These are phyloP conservation scores for Zaprionus davidi DNA, from an alignment of 1,140 invertebrate genomes.

Conservation along the genomic window DNA sequence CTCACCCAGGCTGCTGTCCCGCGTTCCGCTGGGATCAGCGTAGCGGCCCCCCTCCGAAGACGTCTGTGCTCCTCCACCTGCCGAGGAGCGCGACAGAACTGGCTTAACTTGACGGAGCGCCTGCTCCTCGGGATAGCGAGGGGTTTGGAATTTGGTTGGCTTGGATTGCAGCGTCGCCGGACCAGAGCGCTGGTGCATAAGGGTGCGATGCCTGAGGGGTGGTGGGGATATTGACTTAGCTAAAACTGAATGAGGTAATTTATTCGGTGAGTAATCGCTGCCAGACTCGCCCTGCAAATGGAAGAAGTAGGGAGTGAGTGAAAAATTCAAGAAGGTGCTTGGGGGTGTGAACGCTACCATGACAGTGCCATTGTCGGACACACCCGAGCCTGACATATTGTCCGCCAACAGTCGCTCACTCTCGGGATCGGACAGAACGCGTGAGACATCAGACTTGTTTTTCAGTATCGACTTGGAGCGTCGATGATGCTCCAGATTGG, in stretches of 20 bases:
- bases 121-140: slow-evolving; percentile 83
- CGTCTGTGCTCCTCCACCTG: slow-evolving; percentile 19
- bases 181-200: slow-evolving; percentile 83
- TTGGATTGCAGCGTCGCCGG: slow-evolving; percentile 80
- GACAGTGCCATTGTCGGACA: slow-evolving; percentile 85
- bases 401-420: slow-evolving; percentile 91
- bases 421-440: slow-evolving; percentile 87
- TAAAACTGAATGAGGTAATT: slow-evolving; percentile 84
- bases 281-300: slow-evolving; percentile 78
- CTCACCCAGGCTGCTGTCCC: slow-evolving; percentile 83
- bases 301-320: too few relatives aligned
- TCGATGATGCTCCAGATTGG: slow-evolving; percentile 87
- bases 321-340: neutral
- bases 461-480: slow-evolving; percentile 92
- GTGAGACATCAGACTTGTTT: slow-evolving; percentile 88
- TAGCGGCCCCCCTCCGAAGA: slow-evolving; percentile 57
- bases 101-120: slow-evolving; percentile 77
- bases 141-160: slow-evolving; percentile 83
- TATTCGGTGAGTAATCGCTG: slow-evolving; percentile 85
- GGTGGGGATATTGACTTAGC: slow-evolving; percentile 84
- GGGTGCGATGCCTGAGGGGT: slow-evolving; percentile 83
- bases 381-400: slow-evolving; percentile 85
- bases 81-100: slow-evolving; percentile 57
- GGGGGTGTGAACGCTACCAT: slow-evolving; percentile 52
- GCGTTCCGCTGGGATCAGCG: slow-evolving; percentile 61